These are phyloP conservation scores for Elymnias hypermnestra DNA, from an alignment of 1,140 invertebrate genomes.

Conservation along the genomic window DNA sequence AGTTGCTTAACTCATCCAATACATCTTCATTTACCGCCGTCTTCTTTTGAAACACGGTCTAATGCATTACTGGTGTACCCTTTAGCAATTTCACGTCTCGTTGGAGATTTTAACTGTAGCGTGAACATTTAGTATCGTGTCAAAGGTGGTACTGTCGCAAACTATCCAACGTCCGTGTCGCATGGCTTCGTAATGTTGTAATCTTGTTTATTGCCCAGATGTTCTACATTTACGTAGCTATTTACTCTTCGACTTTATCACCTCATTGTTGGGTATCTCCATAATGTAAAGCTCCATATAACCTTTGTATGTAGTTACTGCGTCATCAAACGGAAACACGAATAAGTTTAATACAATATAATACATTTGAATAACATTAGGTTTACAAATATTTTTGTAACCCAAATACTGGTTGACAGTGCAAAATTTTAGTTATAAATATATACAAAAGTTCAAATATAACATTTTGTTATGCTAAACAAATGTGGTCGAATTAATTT, in stretches of 20 bases:
- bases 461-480: no score
- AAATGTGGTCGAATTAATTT: no score
- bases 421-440: no score
- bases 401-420: no score
- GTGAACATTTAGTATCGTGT: conserved; percentile 8
- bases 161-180: conserved; percentile 1
- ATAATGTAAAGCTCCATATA: conserved; percentile 1
- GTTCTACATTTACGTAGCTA: conserved; percentile 4
- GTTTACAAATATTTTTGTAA: no score
- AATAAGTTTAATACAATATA: no score
- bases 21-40: background rate
- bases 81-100: conserved; percentile 14
- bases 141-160: conserved; percentile 4
- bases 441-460: no score
- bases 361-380: no score
- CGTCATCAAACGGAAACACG: background rate
- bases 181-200: conserved; percentile 5
- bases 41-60: background rate
- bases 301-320: background rate
- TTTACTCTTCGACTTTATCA: background rate
- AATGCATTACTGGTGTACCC: conserved; percentile 1
- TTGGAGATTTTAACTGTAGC: conserved; percentile 4
- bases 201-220: conserved; percentile 10
- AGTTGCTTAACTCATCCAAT: background rate
- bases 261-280: background rate